Base-by-base conservation (phyloP, 2,113 vertebrate species). In the Malurus cyaneus region DNA sequence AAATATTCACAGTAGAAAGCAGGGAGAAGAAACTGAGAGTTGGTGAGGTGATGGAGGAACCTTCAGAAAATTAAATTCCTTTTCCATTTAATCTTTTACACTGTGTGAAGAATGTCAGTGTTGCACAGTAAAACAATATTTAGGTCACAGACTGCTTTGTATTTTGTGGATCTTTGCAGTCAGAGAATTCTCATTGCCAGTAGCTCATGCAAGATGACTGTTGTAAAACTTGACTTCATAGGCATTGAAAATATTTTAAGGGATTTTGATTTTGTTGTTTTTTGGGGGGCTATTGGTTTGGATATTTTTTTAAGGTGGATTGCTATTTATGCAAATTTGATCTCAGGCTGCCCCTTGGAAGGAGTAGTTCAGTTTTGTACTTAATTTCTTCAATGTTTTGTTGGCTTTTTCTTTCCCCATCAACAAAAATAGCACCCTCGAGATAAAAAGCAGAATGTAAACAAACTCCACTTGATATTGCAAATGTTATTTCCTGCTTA, bases 71-170 rank as follows among this genome's bases (percentile, higher is more conserved):
- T 59, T 50, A 46, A 74, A 89, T 87, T 74, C 9, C 11, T 73
- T 94, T 95, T 74, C 32, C 29, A 74, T 86, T 86, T 94, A 59
- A 62, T 78, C 50, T 74, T 91, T 84, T 74, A 66, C 80, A 60
- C 60, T 44, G 5, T 64, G 61, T 84, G 77, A 59, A 73, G 41
- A 77, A 70, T 47, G 65, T 50, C 52, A 66, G 16, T 26, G 39
- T 70, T 70, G 64, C 8, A 2, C 29, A 47, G 44, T 78, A 64
- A 71, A 92, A 56, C 69, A 87, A 44, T 26, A 50, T 88, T 74
- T 86, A 69, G 32, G 77, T 67, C 56, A 74, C 60, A 78, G 77
- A 59, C 81, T 69, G 21, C 67, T 88, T 92, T 83, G 62, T 70
- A 46, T 73, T 90, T 80, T 20, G 76, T 66, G 46, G 46, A 57